Base-by-base conservation (phyloP, 1,140 invertebrate species). In the Caenorhabditis inopinata region DNA sequence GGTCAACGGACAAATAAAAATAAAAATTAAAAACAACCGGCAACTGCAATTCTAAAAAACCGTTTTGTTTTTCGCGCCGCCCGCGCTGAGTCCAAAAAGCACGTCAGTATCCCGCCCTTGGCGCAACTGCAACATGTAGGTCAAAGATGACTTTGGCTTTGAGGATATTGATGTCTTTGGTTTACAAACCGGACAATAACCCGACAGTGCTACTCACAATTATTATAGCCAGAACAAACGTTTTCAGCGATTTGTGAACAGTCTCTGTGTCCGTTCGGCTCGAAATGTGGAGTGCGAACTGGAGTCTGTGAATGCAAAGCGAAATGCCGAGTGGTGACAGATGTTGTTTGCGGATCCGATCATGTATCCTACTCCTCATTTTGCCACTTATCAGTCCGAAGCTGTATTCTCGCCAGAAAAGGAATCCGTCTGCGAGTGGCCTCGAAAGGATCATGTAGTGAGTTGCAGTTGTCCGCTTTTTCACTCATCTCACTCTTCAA, bases 321-420 rank as follows among this genome's bases (percentile, higher is more conserved):
- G 11, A 73, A 68, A 32, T 81, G 80, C 25, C 53, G 74, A 21
- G 88, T 92, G 85, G 80, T 85, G 1, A 92, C 92, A 47, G 35
- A 47, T 23, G 53, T 74, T 5, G 92, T 94, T 79, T 94, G 93
- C 88, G 93, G 93, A 29, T 92, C 92, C 29, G 92, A 94, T 90
- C 94, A 94, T 14, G 88, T 91, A 9, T 93, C 93, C 47, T 94
- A 94, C 87, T 88, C 90, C 11, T 93, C 91, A 86, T 93, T 94
- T 87, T 95, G 94, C 88, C 91, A 92, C 75, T 89, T 94, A 35
- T 81, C 80, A 9, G 51, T 81, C 14, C 29, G 58, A 45, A 62
- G 74, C 21, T 81, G 80, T 77, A 27, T 73, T 11, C 38, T 73
- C 1, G 48, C 48, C 11, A 68, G 27, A 25, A 75, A 68, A 35